These are phyloP conservation scores for Chascanopsetta lugubris DNA, from an alignment of 2,113 vertebrate species.

Conservation along the genomic window DNA sequence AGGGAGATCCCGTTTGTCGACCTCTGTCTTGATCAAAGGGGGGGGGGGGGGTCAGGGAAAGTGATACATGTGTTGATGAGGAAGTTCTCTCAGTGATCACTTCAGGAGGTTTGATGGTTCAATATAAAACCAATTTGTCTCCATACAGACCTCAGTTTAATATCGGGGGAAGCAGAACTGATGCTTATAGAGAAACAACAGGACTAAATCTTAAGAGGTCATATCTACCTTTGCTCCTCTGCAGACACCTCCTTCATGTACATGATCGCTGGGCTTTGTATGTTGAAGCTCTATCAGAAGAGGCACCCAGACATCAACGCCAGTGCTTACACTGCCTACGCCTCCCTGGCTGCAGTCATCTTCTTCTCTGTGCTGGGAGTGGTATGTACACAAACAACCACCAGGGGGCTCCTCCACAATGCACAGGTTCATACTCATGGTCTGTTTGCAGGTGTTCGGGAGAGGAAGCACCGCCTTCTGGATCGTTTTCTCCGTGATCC, in stretches of 20 bases:
- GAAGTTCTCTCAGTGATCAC: too few species aligned
- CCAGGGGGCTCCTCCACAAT: too few species aligned
- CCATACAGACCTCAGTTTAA: too few species aligned
- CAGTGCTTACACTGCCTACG: constrained; percentile 95
- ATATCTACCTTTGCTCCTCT: neutral
- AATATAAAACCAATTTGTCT: too few species aligned
- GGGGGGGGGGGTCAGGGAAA: too few species aligned
- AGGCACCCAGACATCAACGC: constrained; percentile 97
- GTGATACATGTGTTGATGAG: too few species aligned
- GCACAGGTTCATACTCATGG: neutral
- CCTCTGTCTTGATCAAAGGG: too few species aligned
- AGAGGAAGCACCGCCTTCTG: constrained; percentile 92
- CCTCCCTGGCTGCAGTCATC: constrained; percentile 93
- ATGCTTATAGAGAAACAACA: too few species aligned
- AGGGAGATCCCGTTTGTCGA: too few species aligned
- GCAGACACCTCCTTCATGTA: constrained; percentile 99
- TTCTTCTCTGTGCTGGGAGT: constrained; percentile 97
- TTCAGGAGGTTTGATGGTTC: too few species aligned
- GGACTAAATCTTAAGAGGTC: too few species aligned
- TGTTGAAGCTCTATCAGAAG: constrained; percentile 98
- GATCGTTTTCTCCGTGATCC: constrained; percentile 94
- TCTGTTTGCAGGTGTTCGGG: constrained; percentile 87
- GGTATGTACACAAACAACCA: constrained; percentile 76
- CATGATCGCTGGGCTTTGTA: constrained; percentile 97
- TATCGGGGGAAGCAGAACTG: too few species aligned